Evolutionary conservation across 1,140 invertebrate genomes (phyloP).

Genomic region (Ceratina japonica): DNA sequence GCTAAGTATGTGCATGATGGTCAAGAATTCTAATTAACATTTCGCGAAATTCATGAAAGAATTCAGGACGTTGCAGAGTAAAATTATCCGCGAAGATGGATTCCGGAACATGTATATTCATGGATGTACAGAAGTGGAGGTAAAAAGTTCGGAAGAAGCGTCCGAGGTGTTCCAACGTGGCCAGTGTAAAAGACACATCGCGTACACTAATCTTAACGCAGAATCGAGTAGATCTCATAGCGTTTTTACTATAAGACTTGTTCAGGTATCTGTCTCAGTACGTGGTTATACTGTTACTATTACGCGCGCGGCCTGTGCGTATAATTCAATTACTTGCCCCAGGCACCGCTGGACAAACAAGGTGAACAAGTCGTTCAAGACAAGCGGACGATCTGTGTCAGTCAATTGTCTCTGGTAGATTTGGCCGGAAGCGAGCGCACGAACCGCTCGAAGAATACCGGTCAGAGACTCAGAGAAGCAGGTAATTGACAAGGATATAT

Average conservation of each 20-base stretch:
- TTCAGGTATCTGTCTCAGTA: conserved; percentile 81
- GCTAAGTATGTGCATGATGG: conserved; percentile 68
- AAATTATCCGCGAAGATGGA: conserved; percentile 88
- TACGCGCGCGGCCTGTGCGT: background rate
- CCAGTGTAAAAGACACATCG: conserved; percentile 90
- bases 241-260: conserved; percentile 94
- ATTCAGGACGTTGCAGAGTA: conserved; percentile 80
- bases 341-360: conserved; percentile 87
- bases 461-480: conserved; percentile 89
- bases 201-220: conserved; percentile 92
- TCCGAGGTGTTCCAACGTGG: conserved; percentile 90
- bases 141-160: conserved; percentile 94
- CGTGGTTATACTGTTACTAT: background rate
- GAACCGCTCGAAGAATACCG: conserved; percentile 90
- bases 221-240: conserved; percentile 96
- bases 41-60: background rate
- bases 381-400: conserved; percentile 84
- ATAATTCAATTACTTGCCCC: conserved; percentile 61
- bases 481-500: conserved; percentile 76
- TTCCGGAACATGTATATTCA: conserved; percentile 94
- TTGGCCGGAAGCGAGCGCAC: conserved; percentile 96
- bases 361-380: conserved; percentile 84
- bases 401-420: conserved; percentile 95
- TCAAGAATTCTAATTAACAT: background rate
- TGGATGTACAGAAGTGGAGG: conserved; percentile 93